Evolutionary conservation across 2,113 vertebrate genomes (phyloP).

Genomic region (Crotalus tigris): DNA sequence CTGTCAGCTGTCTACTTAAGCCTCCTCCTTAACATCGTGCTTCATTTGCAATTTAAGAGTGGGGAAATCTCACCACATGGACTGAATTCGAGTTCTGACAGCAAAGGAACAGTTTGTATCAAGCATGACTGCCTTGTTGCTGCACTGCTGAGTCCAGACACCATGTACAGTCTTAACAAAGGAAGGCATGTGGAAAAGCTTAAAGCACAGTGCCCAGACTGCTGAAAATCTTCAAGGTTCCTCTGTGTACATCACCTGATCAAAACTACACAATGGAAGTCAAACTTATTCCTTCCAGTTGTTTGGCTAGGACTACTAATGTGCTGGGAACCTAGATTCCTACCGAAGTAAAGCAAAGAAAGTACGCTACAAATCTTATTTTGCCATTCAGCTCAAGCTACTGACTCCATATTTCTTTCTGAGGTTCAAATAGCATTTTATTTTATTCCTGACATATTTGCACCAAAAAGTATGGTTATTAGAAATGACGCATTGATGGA

Average conservation of each 20-base stretch:
- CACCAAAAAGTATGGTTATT: slow-evolving; percentile 40
- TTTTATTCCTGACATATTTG: slow-evolving; percentile 53
- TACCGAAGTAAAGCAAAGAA: slow-evolving; percentile 41
- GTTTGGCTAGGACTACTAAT: slow-evolving; percentile 58
- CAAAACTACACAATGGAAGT: slow-evolving; percentile 46
- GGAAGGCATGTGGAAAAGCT: slow-evolving; percentile 64
- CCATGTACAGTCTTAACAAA: slow-evolving; percentile 48
- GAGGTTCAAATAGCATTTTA: slow-evolving; percentile 55
- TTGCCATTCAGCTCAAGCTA: slow-evolving; percentile 58
- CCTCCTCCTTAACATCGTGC: slow-evolving; percentile 76
- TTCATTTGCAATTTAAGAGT: slow-evolving; percentile 51
- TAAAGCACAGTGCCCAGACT: slow-evolving; percentile 66
- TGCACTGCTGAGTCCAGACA: slow-evolving; percentile 51
- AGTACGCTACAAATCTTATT: slow-evolving; percentile 48
- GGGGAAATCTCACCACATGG: slow-evolving; percentile 39
- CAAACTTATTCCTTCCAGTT: slow-evolving; percentile 53
- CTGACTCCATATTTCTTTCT: slow-evolving; percentile 54
- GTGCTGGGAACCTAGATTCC: slow-evolving; percentile 56
- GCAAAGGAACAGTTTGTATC: slow-evolving; percentile 56
- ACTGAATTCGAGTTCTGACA: slow-evolving; percentile 50
- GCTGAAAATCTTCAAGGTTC: slow-evolving; percentile 61
- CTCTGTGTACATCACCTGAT: slow-evolving; percentile 60
- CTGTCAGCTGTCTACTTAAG: slow-evolving; percentile 82
- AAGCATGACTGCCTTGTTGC: slow-evolving; percentile 65
- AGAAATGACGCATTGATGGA: slow-evolving; percentile 32